These are phyloP conservation scores for Gadopsis marmoratus DNA, from an alignment of 2,797 vertebrate genomes.

Conservation along the genomic window DNA sequence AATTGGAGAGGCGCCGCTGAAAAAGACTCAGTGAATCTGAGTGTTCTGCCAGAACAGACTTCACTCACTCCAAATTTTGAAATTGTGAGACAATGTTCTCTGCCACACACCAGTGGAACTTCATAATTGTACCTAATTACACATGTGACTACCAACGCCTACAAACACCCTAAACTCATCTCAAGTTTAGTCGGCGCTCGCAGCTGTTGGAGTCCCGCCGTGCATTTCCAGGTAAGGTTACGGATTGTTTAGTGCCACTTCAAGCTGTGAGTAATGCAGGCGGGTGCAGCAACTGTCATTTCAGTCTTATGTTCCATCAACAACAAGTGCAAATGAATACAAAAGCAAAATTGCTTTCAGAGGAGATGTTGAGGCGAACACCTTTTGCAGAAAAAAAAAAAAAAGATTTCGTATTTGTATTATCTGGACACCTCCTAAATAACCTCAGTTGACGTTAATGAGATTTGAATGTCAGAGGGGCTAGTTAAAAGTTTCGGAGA, in stretches of 20 bases:
- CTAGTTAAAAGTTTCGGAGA: not conserved
- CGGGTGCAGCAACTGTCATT: slow-evolving; percentile 3
- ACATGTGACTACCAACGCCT: not conserved
- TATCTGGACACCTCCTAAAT: not conserved
- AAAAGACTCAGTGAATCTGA: not conserved
- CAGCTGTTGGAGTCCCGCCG: slow-evolving; percentile 30
- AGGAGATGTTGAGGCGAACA: not conserved
- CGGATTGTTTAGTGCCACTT: slow-evolving; percentile 52
- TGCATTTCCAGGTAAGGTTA: slow-evolving; percentile 39
- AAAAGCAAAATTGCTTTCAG: slow-evolving; percentile 10
- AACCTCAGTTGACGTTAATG: not conserved
- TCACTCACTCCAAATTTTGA: not conserved
- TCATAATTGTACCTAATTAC: slow-evolving; percentile 25
- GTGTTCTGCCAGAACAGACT: slow-evolving; percentile 10
- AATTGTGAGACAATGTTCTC: not conserved
- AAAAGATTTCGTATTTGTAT: not conserved
- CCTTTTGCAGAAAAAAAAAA: not conserved
- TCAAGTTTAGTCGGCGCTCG: not conserved
- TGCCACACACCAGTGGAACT: slow-evolving; percentile 2
- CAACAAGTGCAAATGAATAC: slow-evolving; percentile 3
- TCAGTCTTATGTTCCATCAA: slow-evolving; percentile 11
- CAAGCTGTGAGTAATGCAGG: slow-evolving; percentile 29
- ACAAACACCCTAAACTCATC: slow-evolving; percentile 24
- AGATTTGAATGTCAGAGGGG: slow-evolving; percentile 13
- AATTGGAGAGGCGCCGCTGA: slow-evolving; percentile 29